Percentiles rank a stretch among this genome's conserved stretches.
These are phyloP conservation scores for Canis aureus DNA, from an alignment of 2,113 vertebrate genomes.

Conservation along the genomic window DNA sequence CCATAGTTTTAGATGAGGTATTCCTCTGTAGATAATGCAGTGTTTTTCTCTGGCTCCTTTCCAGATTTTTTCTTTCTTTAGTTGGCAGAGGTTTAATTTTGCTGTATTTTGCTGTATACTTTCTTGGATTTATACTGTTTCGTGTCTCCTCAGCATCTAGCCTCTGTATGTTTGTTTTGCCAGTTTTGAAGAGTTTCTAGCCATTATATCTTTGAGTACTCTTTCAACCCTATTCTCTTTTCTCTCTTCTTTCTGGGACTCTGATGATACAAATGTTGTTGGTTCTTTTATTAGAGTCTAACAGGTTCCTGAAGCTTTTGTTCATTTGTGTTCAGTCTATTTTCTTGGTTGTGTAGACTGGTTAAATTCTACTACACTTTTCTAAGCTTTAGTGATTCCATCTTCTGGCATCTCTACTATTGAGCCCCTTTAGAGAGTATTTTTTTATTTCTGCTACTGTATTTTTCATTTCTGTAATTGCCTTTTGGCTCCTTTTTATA, in stretches of 20 bases:
- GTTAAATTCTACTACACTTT: not conserved
- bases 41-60: not conserved
- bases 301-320: not conserved
- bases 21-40: not conserved
- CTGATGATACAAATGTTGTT: not conserved
- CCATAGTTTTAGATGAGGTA: not conserved
- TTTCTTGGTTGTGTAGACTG: not conserved
- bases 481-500: conserved; percentile 11
- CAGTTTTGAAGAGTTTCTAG: not conserved
- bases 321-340: not conserved
- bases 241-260: not conserved
- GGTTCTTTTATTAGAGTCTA: not conserved
- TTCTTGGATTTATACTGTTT: not conserved
- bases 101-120: not conserved
- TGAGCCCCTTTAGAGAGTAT: not conserved
- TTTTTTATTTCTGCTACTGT: not conserved
- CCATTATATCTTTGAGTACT: not conserved
- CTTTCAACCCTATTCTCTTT: not conserved
- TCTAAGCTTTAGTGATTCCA: not conserved
- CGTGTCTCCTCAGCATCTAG: not conserved
- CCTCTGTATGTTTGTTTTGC: not conserved
- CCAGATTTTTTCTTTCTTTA: not conserved
- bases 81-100: not conserved
- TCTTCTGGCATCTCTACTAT: not conserved
- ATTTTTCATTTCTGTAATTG: not conserved